phyloP scores from a whole-genome alignment of 2,888 invertebrate genomes.

The Cephus rjabovi region DNA sequence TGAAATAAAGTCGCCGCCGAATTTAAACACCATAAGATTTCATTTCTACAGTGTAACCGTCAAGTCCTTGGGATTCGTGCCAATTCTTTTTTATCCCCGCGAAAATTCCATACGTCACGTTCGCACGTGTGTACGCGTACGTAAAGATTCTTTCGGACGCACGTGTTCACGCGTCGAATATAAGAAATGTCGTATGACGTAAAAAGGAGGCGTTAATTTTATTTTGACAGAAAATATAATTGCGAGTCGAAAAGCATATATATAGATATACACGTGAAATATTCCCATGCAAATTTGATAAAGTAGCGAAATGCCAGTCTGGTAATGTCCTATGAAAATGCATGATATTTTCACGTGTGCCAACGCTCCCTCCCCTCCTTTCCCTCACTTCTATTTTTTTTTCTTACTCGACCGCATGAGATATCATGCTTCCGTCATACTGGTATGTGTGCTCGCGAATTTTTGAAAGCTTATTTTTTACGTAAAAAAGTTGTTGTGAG shows the following conservation, averaged over 20 bases:
- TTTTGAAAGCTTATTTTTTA: not conserved
- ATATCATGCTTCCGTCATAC: not conserved
- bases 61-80: not conserved
- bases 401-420: not conserved
- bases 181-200: not conserved
- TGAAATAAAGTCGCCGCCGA: not conserved
- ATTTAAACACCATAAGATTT: not conserved
- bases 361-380: not conserved
- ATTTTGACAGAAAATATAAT: not conserved
- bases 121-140: not conserved
- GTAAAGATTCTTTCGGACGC: not conserved
- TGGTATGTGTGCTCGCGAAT: not conserved
- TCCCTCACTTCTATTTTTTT: slow-evolving; percentile 14
- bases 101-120: not conserved
- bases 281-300: not conserved
- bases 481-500: not conserved
- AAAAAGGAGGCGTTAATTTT: not conserved
- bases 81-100: not conserved
- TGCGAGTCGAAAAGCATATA: not conserved
- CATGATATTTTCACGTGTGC: not conserved
- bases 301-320: no score
- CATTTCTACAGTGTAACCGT: not conserved
- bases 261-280: not conserved
- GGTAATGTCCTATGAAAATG: no score
- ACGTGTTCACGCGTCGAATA: not conserved